Evolutionary conservation across 2,888 invertebrate genomes (phyloP).

Genomic region (Eristalis arbustorum): DNA sequence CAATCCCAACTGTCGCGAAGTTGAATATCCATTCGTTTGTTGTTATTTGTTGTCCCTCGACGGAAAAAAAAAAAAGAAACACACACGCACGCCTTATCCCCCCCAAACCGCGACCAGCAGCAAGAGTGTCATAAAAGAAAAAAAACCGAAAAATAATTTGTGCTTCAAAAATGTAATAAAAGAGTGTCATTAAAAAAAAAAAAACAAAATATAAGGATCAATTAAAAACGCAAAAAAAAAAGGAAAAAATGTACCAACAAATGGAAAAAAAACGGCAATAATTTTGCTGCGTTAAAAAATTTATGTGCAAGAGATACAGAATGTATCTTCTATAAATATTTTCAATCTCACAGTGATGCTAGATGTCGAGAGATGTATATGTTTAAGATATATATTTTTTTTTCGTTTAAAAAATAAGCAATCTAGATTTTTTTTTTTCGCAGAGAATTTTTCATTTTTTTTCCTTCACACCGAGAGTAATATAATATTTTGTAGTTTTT

Average conservation of each 20-base stretch:
- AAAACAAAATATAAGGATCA: constrained; percentile 5
- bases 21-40: no score
- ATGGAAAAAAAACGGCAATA: background rate
- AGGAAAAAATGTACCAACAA: background rate
- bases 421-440: background rate
- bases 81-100: background rate
- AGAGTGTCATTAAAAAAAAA: constrained; percentile 35
- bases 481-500: no score
- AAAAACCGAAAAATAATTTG: background rate
- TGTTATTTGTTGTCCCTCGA: no score
- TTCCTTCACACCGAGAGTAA: constrained; percentile 13
- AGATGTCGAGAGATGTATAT: background rate
- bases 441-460: constrained; percentile 25
- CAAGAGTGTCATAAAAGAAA: background rate
- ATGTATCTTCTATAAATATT: constrained; percentile 20
- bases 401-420: background rate
- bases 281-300: background rate
- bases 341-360: constrained; percentile 11
- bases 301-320: constrained; percentile 8
- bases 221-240: background rate
- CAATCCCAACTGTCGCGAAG: background rate
- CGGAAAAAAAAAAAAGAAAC: background rate
- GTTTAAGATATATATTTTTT: background rate
- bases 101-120: background rate
- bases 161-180: constrained; percentile 34